Evolutionary conservation across 2,888 invertebrate genomes (phyloP).

Genomic region (Drosophila lutescens): DNA sequence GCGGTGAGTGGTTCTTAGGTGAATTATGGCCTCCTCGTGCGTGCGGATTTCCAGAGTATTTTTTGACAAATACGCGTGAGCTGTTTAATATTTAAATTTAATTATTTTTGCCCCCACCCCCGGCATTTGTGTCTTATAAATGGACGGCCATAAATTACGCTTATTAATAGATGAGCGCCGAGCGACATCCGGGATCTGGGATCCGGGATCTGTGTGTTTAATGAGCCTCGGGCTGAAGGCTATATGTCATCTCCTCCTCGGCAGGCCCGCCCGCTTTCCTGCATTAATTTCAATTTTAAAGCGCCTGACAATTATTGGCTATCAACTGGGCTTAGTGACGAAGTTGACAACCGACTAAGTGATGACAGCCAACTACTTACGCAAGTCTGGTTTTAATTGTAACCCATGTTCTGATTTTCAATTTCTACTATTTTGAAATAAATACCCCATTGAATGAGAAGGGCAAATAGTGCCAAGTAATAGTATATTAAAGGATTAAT

Average conservation of each 20-base stretch:
- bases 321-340: conserved; percentile 47
- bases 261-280: conserved; percentile 1
- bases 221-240: conserved; percentile 30
- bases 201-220: conserved; percentile 30
- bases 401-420: background rate
- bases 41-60: conserved; percentile 50
- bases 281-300: conserved; percentile 57
- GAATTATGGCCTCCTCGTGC: conserved; percentile 61
- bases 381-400: conserved; percentile 41
- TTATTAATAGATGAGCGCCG: conserved; percentile 65
- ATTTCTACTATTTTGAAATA: too few species aligned
- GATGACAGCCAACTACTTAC: conserved; percentile 65
- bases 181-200: conserved; percentile 25
- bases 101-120: conserved; percentile 63
- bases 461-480: too few species aligned
- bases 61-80: conserved; percentile 73
- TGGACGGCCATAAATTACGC: conserved; percentile 63
- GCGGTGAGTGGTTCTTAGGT: conserved; percentile 60
- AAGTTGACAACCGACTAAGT: conserved; percentile 65
- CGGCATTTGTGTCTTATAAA: conserved; percentile 51
- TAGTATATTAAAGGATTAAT: too few species aligned
- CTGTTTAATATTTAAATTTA: conserved; percentile 81
- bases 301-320: conserved; percentile 59
- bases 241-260: conserved; percentile 31
- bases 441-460: too few species aligned